Evolutionary conservation across 2,113 vertebrate species (phyloP), one percentile per base, ranked within the genome.

Genomic region (Arizona elegans): DNA sequence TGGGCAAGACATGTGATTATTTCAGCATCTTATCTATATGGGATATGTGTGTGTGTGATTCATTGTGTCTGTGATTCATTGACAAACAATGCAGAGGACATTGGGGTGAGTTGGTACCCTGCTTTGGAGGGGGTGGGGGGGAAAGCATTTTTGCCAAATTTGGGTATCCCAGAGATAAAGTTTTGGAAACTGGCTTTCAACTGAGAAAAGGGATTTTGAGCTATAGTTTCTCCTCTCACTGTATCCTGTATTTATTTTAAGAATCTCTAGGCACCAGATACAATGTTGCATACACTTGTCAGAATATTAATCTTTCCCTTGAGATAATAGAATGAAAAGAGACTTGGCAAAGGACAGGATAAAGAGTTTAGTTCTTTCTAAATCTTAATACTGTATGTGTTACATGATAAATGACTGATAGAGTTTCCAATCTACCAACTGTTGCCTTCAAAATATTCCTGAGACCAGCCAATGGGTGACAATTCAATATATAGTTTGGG

Each of bases 261-360:
- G 96, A 93, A 93, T 96, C 94, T 96, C 94, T 59, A 43, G 94
- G 86, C 92, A 96, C 94, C 96, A 97, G 95, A 96, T 97, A 96
- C 94, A 96, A 96, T 96, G 96, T 70, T 96, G 93, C 93, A 94
- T 96, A 92, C 90, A 95, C 88, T 92, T 96, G 95, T 93, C 96
- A 97, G 95, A 93, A 93, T 62, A 93, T 94, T 96, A 94, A 95
- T 97, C 95, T 95, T 92, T 33, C 21, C 92, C 93, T 94, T 87
- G 87, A 95, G 96, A 92, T 96, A 92, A 65, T 95, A 93, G 91
- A 94, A 94, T 92, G 81, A 93, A 70, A 92, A 87, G 75, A 29
- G 12, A 93, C 95, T 93, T 96, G 95, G 92, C 53, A 88, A 95
- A 93, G 89, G 93, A 47, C 90, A 92, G 81, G 94, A n/a, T 58